Base-by-base conservation (phyloP, 92 coral and sea anemone genomes). In the Actinostola sp. region DNA sequence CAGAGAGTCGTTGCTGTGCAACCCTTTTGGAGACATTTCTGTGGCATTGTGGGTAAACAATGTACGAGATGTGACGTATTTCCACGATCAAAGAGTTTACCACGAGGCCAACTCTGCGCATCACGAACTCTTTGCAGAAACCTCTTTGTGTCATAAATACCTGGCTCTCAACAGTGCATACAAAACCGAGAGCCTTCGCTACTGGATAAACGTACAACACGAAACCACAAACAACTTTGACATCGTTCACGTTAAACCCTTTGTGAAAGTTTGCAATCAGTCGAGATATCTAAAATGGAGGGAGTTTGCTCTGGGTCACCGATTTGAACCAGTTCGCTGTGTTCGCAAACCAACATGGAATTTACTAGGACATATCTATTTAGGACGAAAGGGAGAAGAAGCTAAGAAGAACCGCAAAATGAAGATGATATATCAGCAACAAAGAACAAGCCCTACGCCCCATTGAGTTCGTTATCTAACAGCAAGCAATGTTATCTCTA, bases 11-110 rank as follows among this genome's bases (percentile, higher is more conserved):
- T 81, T 94, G 66, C 82, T 91, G 70, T 94, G 98, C 65, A 93
- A 85, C 38, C 97, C 98, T 0, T 94, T 66, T 65, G 98, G 98
- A 3, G 98, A 94, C 60, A 97, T 92, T 36, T 85, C 93, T 43
- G 64, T 94, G 29, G 89, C 98, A 14, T 52, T 94, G 61, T 94
- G 98, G 98, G 83, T 94, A 53, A 94, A 94, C 59, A 73, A 88
- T 60, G 86, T 79, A 14, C 53, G 63, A 58, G 71, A 33, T 49
- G 88, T 81, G 19, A 85, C 88, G 21, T 86, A 85, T 61, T 88
- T 91, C 56, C 92, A 92, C 76, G 98, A 94, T 63, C 82, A 85
- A 15, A 64, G 97, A 61, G 84, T 94, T 25, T 70, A 64, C 32
- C 88, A 94, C 61, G 89, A 83, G 35, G 87, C 84, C 6, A 72